phyloP scores from a whole-genome alignment of 2,113 vertebrate genomes.

The Poicephalus gulielmi region DNA sequence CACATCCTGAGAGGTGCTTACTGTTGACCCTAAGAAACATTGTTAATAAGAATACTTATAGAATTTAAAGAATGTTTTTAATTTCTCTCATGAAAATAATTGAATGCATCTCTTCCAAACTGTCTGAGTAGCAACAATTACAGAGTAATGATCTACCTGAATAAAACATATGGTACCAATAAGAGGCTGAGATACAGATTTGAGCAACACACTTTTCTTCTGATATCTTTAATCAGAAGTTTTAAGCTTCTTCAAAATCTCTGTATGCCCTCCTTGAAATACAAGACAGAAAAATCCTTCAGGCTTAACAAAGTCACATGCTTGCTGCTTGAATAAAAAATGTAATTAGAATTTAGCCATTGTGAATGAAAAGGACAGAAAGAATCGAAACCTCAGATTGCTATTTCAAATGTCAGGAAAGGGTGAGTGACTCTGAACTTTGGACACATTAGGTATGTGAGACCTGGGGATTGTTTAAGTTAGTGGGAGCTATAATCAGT shows the following conservation, averaged over 20 bases:
- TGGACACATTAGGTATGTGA: neutral
- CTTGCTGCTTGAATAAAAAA: neutral
- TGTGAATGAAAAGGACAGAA: neutral
- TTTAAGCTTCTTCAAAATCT: neutral
- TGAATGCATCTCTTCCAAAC: neutral
- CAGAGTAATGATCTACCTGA: neutral
- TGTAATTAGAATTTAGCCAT: neutral
- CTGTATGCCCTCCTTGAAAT: neutral
- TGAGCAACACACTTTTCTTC: neutral
- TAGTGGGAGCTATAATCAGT: neutral
- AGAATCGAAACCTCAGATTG: neutral
- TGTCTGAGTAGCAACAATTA: neutral
- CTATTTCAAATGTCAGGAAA: neutral
- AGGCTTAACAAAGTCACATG: neutral
- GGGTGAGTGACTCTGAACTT: neutral
- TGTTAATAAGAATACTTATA: neutral
- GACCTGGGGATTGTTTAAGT: neutral
- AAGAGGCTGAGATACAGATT: neutral
- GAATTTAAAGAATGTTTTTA: neutral
- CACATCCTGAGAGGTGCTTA: neutral
- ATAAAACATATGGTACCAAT: neutral
- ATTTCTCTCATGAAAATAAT: neutral
- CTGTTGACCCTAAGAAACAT: neutral
- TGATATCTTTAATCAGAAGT: neutral
- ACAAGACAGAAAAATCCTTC: neutral